A percentile compares a stretch with the other conserved stretches of the same genome.
Conservation (phyloP, 2,888 invertebrate genomes). For the Drosophila anceps region DNA sequence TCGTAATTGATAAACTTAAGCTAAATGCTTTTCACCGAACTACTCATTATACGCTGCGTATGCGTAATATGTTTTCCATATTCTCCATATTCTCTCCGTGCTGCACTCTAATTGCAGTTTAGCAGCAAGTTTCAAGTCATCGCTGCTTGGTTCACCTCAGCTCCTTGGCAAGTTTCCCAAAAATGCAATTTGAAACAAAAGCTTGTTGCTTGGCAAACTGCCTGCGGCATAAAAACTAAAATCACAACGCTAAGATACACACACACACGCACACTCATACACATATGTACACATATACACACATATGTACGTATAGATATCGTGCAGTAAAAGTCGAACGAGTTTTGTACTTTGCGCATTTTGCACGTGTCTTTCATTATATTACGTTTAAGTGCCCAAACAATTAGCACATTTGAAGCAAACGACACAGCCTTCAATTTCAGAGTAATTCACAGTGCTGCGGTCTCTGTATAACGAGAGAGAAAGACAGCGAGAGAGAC, state of each 20-base stretch:
- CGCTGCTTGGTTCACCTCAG: not conserved
- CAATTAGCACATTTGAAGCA: conserved; percentile 52
- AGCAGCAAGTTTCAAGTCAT: conserved; percentile 23
- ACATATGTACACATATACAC: not conserved
- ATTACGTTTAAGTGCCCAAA: conserved; percentile 49
- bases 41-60: conserved; percentile 14
- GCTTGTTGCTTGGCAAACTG: conserved; percentile 39
- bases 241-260: conserved; percentile 10
- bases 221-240: conserved; percentile 38
- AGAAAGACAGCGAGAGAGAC: not conserved
- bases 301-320: conserved; percentile 10
- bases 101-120: not conserved
- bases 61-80: conserved; percentile 15
- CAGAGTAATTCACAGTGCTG: conserved; percentile 1
- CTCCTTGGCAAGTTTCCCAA: conserved; percentile 32
- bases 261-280: not conserved
- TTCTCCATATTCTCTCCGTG: not conserved
- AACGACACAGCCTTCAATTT: conserved; percentile 20
- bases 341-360: conserved; percentile 44
- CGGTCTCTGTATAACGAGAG: not conserved
- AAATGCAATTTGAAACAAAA: conserved; percentile 13
- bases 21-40: conserved; percentile 1
- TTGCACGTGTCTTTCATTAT: conserved; percentile 62
- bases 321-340: conserved; percentile 48
- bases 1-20: not conserved